Conservation (phyloP, 1,140 invertebrate species). For the Heliconius himera region DNA sequence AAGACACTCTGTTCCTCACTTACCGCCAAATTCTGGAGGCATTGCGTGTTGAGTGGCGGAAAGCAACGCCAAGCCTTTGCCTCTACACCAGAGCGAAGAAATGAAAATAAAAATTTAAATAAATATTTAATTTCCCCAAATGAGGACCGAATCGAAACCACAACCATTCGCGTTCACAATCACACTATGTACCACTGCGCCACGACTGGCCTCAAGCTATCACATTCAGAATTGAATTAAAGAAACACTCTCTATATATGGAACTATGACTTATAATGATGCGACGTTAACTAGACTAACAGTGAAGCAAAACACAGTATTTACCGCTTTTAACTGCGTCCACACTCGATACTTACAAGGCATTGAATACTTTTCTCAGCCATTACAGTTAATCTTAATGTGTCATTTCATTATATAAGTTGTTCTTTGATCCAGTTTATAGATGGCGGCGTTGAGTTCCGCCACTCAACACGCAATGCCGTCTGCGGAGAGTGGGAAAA, state of each 20-base stretch:
- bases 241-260: not conserved
- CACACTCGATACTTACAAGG: not conserved
- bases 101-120: no score
- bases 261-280: slow-evolving; percentile 51
- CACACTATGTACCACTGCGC: no score
- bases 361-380: slow-evolving; percentile 7
- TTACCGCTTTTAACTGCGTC: slow-evolving; percentile 13
- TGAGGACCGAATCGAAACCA: no score
- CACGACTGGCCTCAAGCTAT: not conserved
- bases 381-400: not conserved
- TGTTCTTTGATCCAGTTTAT: not conserved
- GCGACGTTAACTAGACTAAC: slow-evolving; percentile 51
- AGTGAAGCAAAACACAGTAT: slow-evolving; percentile 38
- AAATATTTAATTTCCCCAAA: no score
- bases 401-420: not conserved
- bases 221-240: not conserved
- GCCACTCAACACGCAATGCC: no score
- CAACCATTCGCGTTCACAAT: no score
- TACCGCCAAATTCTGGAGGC: no score
- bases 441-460: not conserved
- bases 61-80: no score
- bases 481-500: no score
- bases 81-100: no score
- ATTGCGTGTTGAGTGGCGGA: no score
- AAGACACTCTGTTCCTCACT: no score